Conservation (phyloP, 2,113 vertebrate genomes). For the Actinemys pallida region DNA sequence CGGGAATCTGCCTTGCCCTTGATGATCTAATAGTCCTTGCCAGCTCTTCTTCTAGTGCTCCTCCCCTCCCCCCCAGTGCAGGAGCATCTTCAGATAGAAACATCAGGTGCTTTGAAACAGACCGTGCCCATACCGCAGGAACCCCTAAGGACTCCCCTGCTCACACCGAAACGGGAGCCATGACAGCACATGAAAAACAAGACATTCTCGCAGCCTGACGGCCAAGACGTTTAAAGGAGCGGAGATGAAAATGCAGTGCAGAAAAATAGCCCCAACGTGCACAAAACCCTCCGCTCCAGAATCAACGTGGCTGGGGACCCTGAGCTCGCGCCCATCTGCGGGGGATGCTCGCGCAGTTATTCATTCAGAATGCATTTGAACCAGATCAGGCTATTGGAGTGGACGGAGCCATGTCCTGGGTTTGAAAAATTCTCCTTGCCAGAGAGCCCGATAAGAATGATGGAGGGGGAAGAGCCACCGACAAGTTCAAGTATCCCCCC, state of each 20-base stretch:
- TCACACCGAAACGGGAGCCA: neutral
- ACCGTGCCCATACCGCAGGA: neutral
- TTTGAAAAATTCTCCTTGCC: neutral
- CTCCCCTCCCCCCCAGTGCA: neutral
- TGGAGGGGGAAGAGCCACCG: neutral
- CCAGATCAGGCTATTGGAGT: neutral
- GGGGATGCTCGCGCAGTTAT: neutral
- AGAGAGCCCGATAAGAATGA: neutral
- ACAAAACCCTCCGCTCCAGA: neutral
- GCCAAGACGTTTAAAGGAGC: neutral
- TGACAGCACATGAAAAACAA: neutral
- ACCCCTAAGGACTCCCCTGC: neutral
- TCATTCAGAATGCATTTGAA: neutral
- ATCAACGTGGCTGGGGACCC: neutral
- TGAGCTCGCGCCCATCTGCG: neutral
- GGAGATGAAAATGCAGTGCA: neutral
- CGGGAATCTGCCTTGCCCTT: neutral
- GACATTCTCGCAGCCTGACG: neutral
- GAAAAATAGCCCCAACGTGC: too few species aligned
- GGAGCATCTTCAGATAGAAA: neutral
- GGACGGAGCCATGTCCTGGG: neutral
- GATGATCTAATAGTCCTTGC: neutral
- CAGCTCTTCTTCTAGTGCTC: neutral
- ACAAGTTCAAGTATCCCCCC: neutral
- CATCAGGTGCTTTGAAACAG: neutral